Evolutionary conservation across 2,797 vertebrate genomes (phyloP), one percentile per base, ranked within the genome.

Genomic region (Rhincodon typus): DNA sequence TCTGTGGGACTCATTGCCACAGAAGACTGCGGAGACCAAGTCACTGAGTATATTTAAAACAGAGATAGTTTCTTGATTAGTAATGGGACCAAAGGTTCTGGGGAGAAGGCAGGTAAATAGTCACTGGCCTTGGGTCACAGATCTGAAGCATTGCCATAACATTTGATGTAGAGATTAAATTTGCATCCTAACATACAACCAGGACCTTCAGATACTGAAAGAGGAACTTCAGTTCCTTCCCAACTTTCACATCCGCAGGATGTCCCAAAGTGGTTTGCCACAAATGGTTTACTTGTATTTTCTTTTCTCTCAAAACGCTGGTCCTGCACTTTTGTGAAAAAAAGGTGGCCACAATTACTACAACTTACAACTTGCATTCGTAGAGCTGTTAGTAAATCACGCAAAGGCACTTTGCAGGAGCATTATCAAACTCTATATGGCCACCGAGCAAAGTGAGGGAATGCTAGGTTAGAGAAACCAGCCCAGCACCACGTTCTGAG

Each of bases 161-260:
- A 46, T 19, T 23, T 6, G 38, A 25, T 42, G 82, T 6, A 15
- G 74, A 77, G 34, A 34, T 3, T 93, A 66, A 66, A 25, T 67
- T 67, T 2, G 7, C 1, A 8, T 5, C 90, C 3, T 57, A 21
- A n/a, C 57, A 23, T 34, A 10, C 6, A 93, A 10, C 42, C 90
- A 93, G 66, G 1, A 23, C 2, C 15, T 93, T 25, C 21, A 12
- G 2, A 7, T 38, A 69, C 5, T 3, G n/a, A 93, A 93, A 93
- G 62, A 3, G 21, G 62, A 93, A 93, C 57, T 1, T 23, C 25
- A 6, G 8, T 42, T 25, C 4, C 5, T 42, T 69, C 8, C 90
- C n/a, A 93, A 21, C 34, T 93, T 93, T 93, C 90, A 93, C 62
- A 93, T 93, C 90, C 90, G 3, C 88, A 66, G 34, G 57, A 23